Conservation (phyloP, 2,797 vertebrate species). For the Gallinago solitaria region DNA sequence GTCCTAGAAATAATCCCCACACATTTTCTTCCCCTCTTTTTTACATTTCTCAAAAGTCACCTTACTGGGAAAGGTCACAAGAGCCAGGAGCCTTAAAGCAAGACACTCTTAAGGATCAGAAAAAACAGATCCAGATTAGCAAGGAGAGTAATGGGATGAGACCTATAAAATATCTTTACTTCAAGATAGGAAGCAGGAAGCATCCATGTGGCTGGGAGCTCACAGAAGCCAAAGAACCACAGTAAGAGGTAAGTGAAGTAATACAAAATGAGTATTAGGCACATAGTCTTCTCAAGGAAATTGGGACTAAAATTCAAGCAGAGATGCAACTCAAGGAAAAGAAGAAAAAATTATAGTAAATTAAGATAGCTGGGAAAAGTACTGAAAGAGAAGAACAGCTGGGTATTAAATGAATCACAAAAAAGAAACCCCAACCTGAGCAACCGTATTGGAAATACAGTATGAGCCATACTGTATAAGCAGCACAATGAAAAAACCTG, state of each 20-base stretch:
- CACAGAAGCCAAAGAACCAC: too few species aligned
- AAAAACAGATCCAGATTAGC: neutral
- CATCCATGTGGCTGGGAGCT: fast-evolving
- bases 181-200: neutral
- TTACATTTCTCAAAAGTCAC: neutral
- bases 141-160: neutral
- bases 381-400: neutral
- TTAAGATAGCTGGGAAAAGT: neutral
- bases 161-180: neutral
- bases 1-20: neutral
- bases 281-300: neutral
- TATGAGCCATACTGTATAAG: neutral
- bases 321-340: neutral
- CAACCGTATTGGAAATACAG: neutral
- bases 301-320: neutral
- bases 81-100: neutral
- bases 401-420: neutral
- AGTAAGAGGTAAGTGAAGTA: neutral
- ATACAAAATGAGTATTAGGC: fast-evolving
- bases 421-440: fast-evolving
- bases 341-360: neutral
- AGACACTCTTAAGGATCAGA: neutral
- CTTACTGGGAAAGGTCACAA: neutral
- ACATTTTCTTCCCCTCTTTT: neutral
- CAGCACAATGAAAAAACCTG: neutral